Base-by-base conservation (phyloP, 2,888 invertebrate species). In the Empis stercorea region DNA sequence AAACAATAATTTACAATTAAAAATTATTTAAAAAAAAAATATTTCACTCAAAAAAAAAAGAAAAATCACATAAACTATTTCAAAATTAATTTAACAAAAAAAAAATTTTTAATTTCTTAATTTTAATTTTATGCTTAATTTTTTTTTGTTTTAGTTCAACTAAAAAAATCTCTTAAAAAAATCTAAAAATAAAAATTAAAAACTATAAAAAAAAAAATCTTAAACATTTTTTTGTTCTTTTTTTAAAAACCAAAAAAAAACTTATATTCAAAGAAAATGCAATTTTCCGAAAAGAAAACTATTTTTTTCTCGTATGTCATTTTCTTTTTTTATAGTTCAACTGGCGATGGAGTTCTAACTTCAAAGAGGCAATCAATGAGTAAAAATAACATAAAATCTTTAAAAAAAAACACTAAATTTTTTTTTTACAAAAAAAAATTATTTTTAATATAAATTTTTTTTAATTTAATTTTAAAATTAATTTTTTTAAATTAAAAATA, bases 281-380 rank as follows among this genome's bases (percentile, higher is more conserved):
- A 48, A 39, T 37, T 46, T 23, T 23, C 20, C 20, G 20, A 40
- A 40, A 40, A 40, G 20, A 40, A 20, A 40, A n/a, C n/a, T 34
- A 34, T 34, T 34, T 34, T 56, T 53, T 56, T 59, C 52, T 60
- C 57, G 60, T 57, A 59, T 60, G 55, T 60, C 56, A 55, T 58
- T 59, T 60, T 60, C 58, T 59, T 59, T 56, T 60, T 59, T 61
- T 59, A 59, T 64, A 87, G 87, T 87, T 81, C 80, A 87, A 86
- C 80, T 91, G 92, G 92, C 87, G 87, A 80, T 84, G 87, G 84
- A 91, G 89, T 82, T 81, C 87, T 76, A 84, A 89, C 87, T 92
- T 92, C 89, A 87, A 84, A 84, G 87, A 91, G 80, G 88, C 88
- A 77, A 86, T 89, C 76, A 83, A 85, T 78, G 80, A 70, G 69